phyloP scores from a whole-genome alignment of 2,888 invertebrate species.

The Meandrusa payeni region DNA sequence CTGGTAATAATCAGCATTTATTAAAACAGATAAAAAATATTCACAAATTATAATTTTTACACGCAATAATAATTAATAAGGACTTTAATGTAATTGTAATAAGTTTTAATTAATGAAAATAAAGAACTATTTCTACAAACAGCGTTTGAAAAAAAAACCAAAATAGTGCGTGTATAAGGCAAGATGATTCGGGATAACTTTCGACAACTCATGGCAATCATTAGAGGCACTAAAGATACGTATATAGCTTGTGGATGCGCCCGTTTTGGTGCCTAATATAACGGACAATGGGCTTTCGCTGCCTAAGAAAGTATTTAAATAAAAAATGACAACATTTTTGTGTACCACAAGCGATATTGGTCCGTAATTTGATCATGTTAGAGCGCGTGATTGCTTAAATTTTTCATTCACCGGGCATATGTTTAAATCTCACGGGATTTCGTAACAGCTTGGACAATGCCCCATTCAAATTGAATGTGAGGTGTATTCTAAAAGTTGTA shows the following conservation, averaged over 20 bases:
- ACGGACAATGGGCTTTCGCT: conserved; percentile 23
- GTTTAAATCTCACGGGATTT: too few relatives aligned
- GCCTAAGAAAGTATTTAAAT: conserved; percentile 22
- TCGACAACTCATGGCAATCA: conserved; percentile 3
- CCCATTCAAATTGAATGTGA: conserved; percentile 36
- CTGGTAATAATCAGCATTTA: too few relatives aligned
- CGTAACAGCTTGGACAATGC: conserved; percentile 36
- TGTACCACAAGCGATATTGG: conserved; percentile 5
- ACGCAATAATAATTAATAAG: too few relatives aligned
- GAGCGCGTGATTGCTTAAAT: conserved; percentile 5
- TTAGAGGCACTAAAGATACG: conserved; percentile 9
- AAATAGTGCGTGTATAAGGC: too few relatives aligned
- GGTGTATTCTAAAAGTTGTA: conserved; percentile 12
- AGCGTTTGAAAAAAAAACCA: too few relatives aligned
- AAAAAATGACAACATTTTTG: conserved; percentile 12
- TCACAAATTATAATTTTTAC: too few relatives aligned
- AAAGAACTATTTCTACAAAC: too few relatives aligned
- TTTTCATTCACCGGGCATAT: conserved; percentile 15
- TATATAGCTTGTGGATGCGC: conserved; percentile 5
- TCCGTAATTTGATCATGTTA: not conserved
- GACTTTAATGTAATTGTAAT: too few relatives aligned
- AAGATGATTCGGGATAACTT: conserved; percentile 2
- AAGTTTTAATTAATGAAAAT: too few relatives aligned
- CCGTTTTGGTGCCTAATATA: conserved; percentile 22
- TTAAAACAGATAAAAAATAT: too few relatives aligned